Base-by-base conservation (phyloP, 2,113 vertebrate species). In the Ranitomeya variabilis region DNA sequence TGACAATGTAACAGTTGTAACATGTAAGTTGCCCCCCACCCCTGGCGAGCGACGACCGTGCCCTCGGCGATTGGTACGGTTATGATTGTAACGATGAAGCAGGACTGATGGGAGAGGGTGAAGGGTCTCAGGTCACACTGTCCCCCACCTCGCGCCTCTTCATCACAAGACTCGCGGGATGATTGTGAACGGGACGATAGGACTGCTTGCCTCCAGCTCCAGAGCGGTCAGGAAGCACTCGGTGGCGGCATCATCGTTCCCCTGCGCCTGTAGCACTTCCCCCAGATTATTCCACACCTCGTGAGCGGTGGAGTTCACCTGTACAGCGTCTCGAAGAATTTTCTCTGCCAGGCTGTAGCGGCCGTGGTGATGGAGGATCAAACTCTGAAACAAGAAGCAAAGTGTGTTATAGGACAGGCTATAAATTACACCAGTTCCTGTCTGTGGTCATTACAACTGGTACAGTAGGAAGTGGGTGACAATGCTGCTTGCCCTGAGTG, bases 181-280 rank as follows among this genome's bases (percentile, higher is more conserved):
- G 92, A 99, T 97, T 92, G 98, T 99, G 89, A 99, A 99, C 87
- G 98, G 98, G 91, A 99, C 95, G 0, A 99, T 95, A 0, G 98
- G 98, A 92, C 97, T 97, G 95, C 97, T 99, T 90, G 98, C 98
- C 94, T 99, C 98, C 85, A 99, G 96, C 94, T 99, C 98, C 95
- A 99, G 91, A 0, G 98, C 98, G 0, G 97, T 98, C 89, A 99
- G 96, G 93, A 99, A 99, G 93, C 98, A 99, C 93, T 99, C 98
- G 0, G 97, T 99, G 0, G 98, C 98, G 0, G 98, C 98, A 0
- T 96, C 94, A 0, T 97, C 94, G 26, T 98, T 97, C 91, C 98
- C 98, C 94, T 99, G 98, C 64, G 97, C 97, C 93, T 99, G 98
- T 87, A 99, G 94, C 91, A 99, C 98, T 93, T 99, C 98, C 0